phyloP scores from a whole-genome alignment of 2,113 vertebrate species.

The Thermophis baileyi region DNA sequence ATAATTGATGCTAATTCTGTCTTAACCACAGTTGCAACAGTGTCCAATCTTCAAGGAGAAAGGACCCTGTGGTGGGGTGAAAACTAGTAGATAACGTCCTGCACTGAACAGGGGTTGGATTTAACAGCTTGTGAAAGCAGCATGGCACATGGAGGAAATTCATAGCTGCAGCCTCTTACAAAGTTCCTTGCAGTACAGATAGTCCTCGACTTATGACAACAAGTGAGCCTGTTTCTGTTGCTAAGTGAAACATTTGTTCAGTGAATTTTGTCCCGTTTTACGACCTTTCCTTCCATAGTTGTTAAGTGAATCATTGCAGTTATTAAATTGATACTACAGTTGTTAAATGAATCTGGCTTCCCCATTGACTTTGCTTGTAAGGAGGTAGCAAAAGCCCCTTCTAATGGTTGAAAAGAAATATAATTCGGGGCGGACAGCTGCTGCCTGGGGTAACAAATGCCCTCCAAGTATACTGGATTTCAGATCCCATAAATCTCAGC shows the following conservation, averaged over 20 bases:
- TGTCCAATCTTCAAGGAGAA: not conserved
- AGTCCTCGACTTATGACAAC: not conserved
- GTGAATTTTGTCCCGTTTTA: not conserved
- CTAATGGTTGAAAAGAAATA: not conserved
- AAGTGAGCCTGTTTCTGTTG: not conserved
- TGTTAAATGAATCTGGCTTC: not conserved
- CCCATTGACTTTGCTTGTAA: not conserved
- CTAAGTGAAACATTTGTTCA: not conserved
- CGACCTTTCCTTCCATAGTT: not conserved
- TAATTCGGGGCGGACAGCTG: slow-evolving; percentile 19
- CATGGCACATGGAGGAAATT: not conserved
- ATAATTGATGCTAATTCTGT: not conserved
- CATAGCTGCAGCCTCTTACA: not conserved
- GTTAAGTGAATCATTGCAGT: not conserved
- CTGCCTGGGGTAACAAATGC: not conserved
- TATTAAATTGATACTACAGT: not conserved
- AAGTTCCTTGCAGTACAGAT: not conserved
- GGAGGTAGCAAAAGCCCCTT: not conserved
- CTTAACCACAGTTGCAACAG: too few species aligned
- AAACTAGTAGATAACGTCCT: not conserved
- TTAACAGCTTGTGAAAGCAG: not conserved
- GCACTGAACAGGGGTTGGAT: not conserved
- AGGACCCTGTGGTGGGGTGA: not conserved
- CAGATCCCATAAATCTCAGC: not conserved
- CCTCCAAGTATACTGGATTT: not conserved